Evolutionary conservation across 2,113 vertebrate genomes (phyloP).

Genomic region (Tetraodon nigroviridis): DNA sequence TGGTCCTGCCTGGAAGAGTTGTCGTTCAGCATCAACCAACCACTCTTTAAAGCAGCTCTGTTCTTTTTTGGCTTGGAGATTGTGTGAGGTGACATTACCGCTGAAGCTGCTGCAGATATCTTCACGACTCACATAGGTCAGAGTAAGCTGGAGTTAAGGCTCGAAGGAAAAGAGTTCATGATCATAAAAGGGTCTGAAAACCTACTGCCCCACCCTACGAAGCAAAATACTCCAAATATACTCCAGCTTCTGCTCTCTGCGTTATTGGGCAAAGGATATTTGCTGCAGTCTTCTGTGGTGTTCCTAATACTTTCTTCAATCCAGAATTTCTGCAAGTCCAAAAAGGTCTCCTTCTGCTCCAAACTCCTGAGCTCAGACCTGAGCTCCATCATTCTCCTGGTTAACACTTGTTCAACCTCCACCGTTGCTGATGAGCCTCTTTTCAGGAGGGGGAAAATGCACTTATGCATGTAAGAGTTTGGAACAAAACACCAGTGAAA

Average conservation of each 20-base stretch:
- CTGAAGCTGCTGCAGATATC: slow-evolving; percentile 92
- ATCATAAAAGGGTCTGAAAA: too few relatives aligned
- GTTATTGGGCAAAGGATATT: slow-evolving; percentile 82
- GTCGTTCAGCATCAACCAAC: neutral
- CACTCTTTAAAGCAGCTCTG: too few relatives aligned
- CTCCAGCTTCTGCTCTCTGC: neutral
- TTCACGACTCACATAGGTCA: slow-evolving; percentile 89
- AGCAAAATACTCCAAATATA: neutral
- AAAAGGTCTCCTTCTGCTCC: slow-evolving; percentile 80
- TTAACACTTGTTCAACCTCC: slow-evolving; percentile 74
- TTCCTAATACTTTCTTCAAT: slow-evolving; percentile 91
- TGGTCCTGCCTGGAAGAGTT: neutral
- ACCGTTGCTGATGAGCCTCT: slow-evolving; percentile 83
- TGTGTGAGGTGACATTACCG: slow-evolving; percentile 70
- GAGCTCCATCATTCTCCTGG: slow-evolving; percentile 79
- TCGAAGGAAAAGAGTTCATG: slow-evolving; percentile 4
- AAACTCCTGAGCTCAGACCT: slow-evolving; percentile 87
- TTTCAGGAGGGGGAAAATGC: neutral
- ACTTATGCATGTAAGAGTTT: too few relatives aligned
- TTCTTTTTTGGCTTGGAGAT: too few relatives aligned
- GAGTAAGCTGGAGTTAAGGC: slow-evolving; percentile 84
- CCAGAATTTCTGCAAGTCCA: slow-evolving; percentile 90
- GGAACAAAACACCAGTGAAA: too few relatives aligned
- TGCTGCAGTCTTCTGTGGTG: slow-evolving; percentile 83
- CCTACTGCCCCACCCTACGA: too few relatives aligned